Conservation (phyloP, 2,797 vertebrate species). For the Neosilurus hyrtlii region DNA sequence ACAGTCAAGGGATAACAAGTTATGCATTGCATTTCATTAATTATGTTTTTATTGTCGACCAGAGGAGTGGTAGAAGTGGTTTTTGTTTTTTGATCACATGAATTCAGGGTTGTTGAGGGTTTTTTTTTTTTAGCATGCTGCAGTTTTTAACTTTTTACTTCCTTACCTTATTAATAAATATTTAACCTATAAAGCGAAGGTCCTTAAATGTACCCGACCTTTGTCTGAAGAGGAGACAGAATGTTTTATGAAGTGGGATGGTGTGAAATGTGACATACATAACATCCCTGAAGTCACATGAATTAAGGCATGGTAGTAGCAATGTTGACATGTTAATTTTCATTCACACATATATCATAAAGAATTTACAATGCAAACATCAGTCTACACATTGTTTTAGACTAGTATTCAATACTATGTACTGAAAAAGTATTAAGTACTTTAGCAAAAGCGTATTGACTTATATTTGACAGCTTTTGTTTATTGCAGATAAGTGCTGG, state of each 20-base stretch:
- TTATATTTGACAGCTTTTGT: background rate
- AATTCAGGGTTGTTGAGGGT: background rate
- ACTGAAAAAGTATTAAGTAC: no score
- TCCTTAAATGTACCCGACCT: background rate
- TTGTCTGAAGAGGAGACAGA: background rate
- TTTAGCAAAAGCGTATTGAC: background rate
- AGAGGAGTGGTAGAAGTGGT: background rate
- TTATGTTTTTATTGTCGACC: background rate
- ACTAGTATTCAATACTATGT: background rate
- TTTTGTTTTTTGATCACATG: background rate
- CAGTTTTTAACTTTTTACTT: background rate
- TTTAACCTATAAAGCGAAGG: background rate
- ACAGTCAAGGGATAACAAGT: no score
- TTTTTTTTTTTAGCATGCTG: background rate
- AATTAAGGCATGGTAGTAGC: background rate
- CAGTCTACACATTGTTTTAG: background rate
- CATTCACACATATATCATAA: no score
- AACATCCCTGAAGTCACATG: background rate
- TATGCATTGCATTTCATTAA: background rate
- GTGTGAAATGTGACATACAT: background rate
- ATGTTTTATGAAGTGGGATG: background rate
- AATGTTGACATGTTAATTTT: background rate
- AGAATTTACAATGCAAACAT: background rate
- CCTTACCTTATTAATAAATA: background rate
- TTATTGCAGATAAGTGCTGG: slow-evolving; percentile 48